These are phyloP conservation scores for Stichopus horrens DNA, from an alignment of 53 echinoderm and acorn worm genomes.

Conservation along the genomic window DNA sequence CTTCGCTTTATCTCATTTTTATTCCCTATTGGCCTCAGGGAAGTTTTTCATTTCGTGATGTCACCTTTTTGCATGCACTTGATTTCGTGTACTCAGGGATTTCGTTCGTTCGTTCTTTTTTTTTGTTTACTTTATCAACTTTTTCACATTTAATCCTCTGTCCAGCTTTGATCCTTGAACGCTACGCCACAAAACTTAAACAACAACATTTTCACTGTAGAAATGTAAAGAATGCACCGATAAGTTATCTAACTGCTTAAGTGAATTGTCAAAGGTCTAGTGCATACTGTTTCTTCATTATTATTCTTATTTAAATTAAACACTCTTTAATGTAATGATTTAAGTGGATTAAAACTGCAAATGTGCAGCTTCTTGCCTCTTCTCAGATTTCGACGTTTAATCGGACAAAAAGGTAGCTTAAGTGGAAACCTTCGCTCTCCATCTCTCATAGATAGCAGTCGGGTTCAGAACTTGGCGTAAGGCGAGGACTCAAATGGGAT, in stretches of 20 bases:
- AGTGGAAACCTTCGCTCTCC: too few species aligned
- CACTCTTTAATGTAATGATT: background rate
- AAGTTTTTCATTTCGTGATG: slow-evolving; percentile 12
- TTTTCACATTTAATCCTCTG: background rate
- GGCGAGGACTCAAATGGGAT: too few species aligned
- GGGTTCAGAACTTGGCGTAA: too few species aligned
- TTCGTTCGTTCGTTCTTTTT: background rate
- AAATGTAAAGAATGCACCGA: slow-evolving; percentile 11
- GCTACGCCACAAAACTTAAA: slow-evolving; percentile 13
- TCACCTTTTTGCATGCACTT: slow-evolving; percentile 43
- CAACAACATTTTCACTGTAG: background rate
- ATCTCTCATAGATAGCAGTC: too few species aligned
- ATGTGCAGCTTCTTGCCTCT: background rate
- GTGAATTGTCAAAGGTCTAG: background rate
- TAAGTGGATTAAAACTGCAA: background rate
- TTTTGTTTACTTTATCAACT: background rate
- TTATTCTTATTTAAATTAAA: background rate
- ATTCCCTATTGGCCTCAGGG: slow-evolving; percentile 33
- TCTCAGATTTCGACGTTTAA: too few species aligned
- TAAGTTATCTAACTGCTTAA: slow-evolving; percentile 17
- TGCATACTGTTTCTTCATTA: background rate
- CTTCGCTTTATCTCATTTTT: background rate
- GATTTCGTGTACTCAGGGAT: slow-evolving; percentile 42
- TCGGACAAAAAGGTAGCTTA: too few species aligned
- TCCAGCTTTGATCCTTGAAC: slow-evolving; percentile 36